Percentiles rank a stretch among this genome's conserved stretches.
Conservation (phyloP, 2,113 vertebrate species). For the Bungarus multicinctus region DNA sequence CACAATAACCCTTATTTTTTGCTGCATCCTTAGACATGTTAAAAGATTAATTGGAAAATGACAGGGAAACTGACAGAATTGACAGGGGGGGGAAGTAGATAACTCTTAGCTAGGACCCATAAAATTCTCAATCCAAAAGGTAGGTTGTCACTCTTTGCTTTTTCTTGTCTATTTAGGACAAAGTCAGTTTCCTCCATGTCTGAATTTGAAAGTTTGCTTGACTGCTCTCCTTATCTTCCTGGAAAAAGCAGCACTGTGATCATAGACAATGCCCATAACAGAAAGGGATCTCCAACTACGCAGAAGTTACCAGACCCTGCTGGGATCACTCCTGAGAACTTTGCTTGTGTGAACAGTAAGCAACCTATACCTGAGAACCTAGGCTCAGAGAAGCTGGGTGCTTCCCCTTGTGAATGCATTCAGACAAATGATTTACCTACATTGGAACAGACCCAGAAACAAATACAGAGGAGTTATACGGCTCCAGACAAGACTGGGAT, state of each 20-base stretch:
- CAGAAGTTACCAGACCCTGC: constrained; percentile 60
- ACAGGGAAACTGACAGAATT: not conserved
- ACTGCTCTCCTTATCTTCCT: constrained; percentile 78
- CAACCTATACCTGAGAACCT: constrained; percentile 65
- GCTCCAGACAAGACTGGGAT: constrained; percentile 94
- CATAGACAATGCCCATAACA: constrained; percentile 58
- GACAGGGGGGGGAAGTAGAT: not conserved
- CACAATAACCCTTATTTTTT: not conserved
- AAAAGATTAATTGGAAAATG: not conserved
- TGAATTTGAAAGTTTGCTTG: constrained; percentile 82
- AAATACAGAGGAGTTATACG: constrained; percentile 90
- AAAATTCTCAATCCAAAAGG: not conserved
- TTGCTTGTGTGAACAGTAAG: constrained; percentile 69
- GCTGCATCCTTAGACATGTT: not conserved
- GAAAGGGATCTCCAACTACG: constrained; percentile 57
- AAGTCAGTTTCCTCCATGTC: constrained; percentile 81
- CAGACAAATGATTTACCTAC: constrained; percentile 65
- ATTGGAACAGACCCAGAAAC: constrained; percentile 73
- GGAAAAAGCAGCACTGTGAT: constrained; percentile 54
- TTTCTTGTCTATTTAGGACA: constrained; percentile 70
- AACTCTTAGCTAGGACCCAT: not conserved
- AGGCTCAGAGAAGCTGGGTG: constrained; percentile 73
- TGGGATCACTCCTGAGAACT: constrained; percentile 75
- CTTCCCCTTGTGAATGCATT: constrained; percentile 82
- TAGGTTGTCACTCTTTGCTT: accelerated